A percentile compares a stretch with the other conserved stretches of the same genome.
These are phyloP conservation scores for Trachelus troglodyta DNA, from an alignment of 2,888 invertebrate genomes.

Conservation along the genomic window DNA sequence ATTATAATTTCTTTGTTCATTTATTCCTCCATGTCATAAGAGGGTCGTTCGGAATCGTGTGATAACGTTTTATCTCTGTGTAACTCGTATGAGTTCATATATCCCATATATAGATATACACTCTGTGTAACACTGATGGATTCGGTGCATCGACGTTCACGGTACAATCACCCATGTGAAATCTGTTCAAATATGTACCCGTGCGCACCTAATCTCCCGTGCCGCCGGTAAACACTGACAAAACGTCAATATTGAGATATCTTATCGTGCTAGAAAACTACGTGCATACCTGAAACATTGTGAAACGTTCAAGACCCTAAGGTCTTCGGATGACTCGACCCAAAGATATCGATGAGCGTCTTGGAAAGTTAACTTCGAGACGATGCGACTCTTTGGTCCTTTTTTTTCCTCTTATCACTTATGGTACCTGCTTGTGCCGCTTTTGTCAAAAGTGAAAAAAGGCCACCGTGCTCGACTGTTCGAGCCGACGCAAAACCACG, in stretches of 20 bases:
- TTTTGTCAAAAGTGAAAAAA: background rate
- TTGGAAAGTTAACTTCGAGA: background rate
- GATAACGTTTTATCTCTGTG: background rate
- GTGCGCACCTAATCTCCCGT: conserved; percentile 46
- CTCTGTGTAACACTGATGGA: background rate
- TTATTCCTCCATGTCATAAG: background rate
- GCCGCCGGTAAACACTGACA: conserved; percentile 54
- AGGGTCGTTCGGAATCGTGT: background rate
- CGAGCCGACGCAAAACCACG: background rate
- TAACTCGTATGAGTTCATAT: background rate
- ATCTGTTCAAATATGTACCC: conserved; percentile 55
- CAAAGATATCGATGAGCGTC: background rate
- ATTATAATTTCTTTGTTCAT: background rate
- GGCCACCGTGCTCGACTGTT: background rate
- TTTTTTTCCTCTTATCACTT: background rate
- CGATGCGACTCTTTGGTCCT: background rate
- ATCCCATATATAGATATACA: background rate
- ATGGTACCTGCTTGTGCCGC: background rate
- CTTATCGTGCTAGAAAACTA: conserved; percentile 53
- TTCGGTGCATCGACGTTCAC: conserved; percentile 28
- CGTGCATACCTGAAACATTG: conserved; percentile 46
- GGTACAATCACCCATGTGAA: conserved; percentile 47
- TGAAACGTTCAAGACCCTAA: conserved; percentile 26
- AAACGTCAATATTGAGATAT: conserved; percentile 59
- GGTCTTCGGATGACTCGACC: background rate